These are phyloP conservation scores for Nematostella vectensis DNA, from an alignment of 92 coral and sea anemone genomes.

Conservation along the genomic window DNA sequence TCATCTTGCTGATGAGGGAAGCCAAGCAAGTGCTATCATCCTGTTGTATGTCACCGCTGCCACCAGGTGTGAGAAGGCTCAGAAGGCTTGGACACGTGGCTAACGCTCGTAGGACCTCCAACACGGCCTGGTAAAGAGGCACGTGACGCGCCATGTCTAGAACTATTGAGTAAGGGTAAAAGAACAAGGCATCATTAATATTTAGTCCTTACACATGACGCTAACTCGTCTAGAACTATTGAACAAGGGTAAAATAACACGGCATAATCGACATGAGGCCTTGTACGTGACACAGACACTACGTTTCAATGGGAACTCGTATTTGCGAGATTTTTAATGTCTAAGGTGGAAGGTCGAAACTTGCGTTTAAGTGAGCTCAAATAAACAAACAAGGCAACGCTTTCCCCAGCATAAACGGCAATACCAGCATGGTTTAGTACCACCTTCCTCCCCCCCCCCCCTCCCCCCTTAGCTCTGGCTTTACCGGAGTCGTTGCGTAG, in stretches of 20 bases:
- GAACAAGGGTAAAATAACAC: not conserved
- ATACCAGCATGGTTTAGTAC: too few species aligned
- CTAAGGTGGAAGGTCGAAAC: too few species aligned
- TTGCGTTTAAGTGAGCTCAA: too few species aligned
- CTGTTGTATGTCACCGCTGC: constrained; percentile 15
- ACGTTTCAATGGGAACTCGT: too few species aligned
- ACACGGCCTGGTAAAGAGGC: constrained; percentile 89
- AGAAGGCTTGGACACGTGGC: constrained; percentile 80
- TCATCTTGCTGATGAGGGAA: constrained; percentile 89
- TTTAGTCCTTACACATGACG: not conserved
- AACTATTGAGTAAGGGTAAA: constrained; percentile 36
- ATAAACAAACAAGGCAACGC: too few species aligned
- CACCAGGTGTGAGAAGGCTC: constrained; percentile 63
- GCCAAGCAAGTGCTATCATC: constrained; percentile 59
- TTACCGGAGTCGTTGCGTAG: constrained; percentile 95
- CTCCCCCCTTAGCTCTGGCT: too few species aligned
- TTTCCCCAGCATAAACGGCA: too few species aligned
- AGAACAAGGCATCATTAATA: not conserved
- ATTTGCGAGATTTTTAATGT: too few species aligned
- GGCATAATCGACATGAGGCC: too few species aligned
- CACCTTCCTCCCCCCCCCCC: too few species aligned
- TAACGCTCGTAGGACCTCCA: constrained; percentile 84
- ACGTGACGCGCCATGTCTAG: constrained; percentile 99
- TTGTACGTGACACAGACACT: too few species aligned
- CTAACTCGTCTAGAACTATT: not conserved